Evolutionary conservation across 2,797 vertebrate genomes (phyloP), one percentile per base, ranked within the genome.

Genomic region (Gallinago nigripennis): DNA sequence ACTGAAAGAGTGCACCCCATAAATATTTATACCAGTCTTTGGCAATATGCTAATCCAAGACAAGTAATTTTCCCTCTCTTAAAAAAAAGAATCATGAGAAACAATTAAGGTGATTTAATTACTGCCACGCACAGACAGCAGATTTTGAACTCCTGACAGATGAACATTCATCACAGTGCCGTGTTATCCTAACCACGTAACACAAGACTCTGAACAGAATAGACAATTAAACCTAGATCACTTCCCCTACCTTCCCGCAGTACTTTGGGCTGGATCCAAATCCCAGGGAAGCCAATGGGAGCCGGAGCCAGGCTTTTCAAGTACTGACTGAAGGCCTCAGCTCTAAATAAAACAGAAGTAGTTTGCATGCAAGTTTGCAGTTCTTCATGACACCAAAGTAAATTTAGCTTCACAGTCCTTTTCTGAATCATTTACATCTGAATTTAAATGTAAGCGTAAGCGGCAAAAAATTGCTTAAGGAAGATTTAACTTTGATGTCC

Each of bases 31-130:
- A 94, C 68, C 60, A 43, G 77, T 94, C 90, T 88, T 86, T 96
- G 80, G 95, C 90, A 90, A 90, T 95, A 95, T 92, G 94, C 92
- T 96, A 95, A 95, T 94, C 64, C 88, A 84, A 88, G 86, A 64
- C 91, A 85, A 94, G 91, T 91, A 84, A 91, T 94, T 84, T 92
- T 96, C 80, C 54, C 70, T 92, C 80, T 95, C 81, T 76, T 72
- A 41, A 81, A 82, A 37, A 27, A 92, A 88, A 91, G 88, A 88
- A 83, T 82, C 19, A 64, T 92, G 88, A 90, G 91, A 73, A 90
- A 86, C 94, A 92, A 90, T 87, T 92, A 96, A 94, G 96, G 94
- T 96, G 95, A 96, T 95, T 96, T 95, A 96, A 95, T 95, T 96
- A 90, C 90, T 86, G 83, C 80, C 77, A 61, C 11, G 4, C 86